phyloP scores from a whole-genome alignment of 2,888 invertebrate genomes.

The Fabriciana adippe region DNA sequence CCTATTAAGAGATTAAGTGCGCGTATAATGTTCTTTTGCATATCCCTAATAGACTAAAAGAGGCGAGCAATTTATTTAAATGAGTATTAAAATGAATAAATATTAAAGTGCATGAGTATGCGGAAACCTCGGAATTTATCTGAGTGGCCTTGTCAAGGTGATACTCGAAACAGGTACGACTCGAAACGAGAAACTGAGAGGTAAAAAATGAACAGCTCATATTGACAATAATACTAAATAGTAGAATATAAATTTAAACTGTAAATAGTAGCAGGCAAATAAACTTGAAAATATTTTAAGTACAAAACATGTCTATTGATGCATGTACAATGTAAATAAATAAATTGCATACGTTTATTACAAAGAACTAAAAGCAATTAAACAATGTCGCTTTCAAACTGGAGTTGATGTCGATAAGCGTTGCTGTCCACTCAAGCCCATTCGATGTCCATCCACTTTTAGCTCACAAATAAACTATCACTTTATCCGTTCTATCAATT shows the following conservation, averaged over 20 bases:
- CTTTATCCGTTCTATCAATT: conserved; percentile 12
- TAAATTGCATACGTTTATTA: conserved; percentile 8
- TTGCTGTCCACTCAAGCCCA: conserved; percentile 23
- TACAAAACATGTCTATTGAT: neutral
- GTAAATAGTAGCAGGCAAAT: conserved; percentile 1
- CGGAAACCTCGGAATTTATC: conserved; percentile 45
- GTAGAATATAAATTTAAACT: neutral
- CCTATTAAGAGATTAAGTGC: conserved; percentile 16
- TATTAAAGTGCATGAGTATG: conserved; percentile 22
- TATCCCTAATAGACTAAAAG: conserved; percentile 25
- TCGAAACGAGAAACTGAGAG: conserved; percentile 31
- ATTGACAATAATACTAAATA: conserved; percentile 15
- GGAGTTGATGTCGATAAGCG: conserved; percentile 24
- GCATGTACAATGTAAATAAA: conserved; percentile 3
- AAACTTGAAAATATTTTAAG: neutral
- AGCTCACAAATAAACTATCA: conserved; percentile 24
- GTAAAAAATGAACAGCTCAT: conserved; percentile 33
- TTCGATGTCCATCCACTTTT: conserved; percentile 22
- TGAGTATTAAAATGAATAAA: conserved; percentile 16
- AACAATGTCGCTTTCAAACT: conserved; percentile 16
- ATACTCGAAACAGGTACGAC: conserved; percentile 43
- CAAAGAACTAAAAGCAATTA: conserved; percentile 13
- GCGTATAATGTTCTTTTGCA: conserved; percentile 12
- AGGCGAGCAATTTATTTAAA: conserved; percentile 21
- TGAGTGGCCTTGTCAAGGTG: conserved; percentile 51